These are phyloP conservation scores for mouse (Mus musculus) DNA, from an alignment of 2,113 vertebrate species.

Conservation along the genomic window GRCm39 chr15:86992501-86993000, in stretches of 20 bases:
- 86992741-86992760: fast-evolving
- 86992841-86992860: fast-evolving
- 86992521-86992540: neutral
- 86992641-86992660: fast-evolving
- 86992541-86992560: neutral
- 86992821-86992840: neutral
- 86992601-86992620: neutral
- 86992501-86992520: neutral
- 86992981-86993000: neutral
- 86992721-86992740: neutral
- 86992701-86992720: neutral
- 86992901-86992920: neutral
- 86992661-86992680: fast-evolving
- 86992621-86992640: neutral
- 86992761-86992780: neutral
- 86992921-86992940: fast-evolving
- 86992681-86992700: neutral
- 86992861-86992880: neutral
- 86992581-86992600: neutral
- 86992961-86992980: neutral
- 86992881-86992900: neutral
- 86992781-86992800: neutral
- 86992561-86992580: neutral
- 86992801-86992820: neutral
- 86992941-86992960: neutral